A percentile compares a stretch with the other conserved stretches of the same genome.
phyloP scores from a whole-genome alignment of 2,888 invertebrate species.

The Aleiodes testaceus region DNA sequence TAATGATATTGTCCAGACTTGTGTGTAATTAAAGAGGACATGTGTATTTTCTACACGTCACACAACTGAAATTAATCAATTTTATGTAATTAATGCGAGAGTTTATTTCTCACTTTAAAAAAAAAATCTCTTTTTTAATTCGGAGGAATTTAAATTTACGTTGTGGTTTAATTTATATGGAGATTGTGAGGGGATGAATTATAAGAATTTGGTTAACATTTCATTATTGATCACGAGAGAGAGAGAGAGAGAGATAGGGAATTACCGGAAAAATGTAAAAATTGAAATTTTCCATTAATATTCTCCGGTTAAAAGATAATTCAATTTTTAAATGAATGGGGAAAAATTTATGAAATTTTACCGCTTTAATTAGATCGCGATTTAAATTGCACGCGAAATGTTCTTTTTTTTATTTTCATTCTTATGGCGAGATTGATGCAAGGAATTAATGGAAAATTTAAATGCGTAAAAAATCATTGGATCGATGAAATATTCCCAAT shows the following conservation, averaged over 20 bases:
- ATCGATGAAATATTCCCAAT: not conserved
- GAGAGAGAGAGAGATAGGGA: not conserved
- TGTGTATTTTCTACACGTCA: slow-evolving; percentile 8
- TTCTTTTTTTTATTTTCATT: not conserved
- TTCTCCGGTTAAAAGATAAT: slow-evolving; percentile 27
- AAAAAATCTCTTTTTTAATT: not conserved
- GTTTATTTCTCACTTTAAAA: slow-evolving; percentile 19
- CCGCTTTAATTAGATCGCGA: not conserved
- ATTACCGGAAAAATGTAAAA: not conserved
- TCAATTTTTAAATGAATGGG: slow-evolving; percentile 1
- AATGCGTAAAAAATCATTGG: not conserved
- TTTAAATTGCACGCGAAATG: not conserved
- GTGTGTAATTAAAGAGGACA: slow-evolving; percentile 2
- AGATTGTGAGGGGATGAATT: slow-evolving; percentile 10
- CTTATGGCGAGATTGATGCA: not conserved
- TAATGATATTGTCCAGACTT: not conserved
- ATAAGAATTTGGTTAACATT: slow-evolving; percentile 1
- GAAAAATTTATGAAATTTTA: not conserved
- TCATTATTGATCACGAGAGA: too few species aligned
- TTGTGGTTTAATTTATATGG: slow-evolving; percentile 15
- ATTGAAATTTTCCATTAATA: slow-evolving; percentile 5
- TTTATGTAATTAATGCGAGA: slow-evolving; percentile 19
- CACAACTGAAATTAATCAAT: slow-evolving; percentile 23
- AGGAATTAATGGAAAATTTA: not conserved
- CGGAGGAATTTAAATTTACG: slow-evolving; percentile 19